phyloP scores from a whole-genome alignment of 2,888 invertebrate species.

The Pantelozetes paolii region DNA sequence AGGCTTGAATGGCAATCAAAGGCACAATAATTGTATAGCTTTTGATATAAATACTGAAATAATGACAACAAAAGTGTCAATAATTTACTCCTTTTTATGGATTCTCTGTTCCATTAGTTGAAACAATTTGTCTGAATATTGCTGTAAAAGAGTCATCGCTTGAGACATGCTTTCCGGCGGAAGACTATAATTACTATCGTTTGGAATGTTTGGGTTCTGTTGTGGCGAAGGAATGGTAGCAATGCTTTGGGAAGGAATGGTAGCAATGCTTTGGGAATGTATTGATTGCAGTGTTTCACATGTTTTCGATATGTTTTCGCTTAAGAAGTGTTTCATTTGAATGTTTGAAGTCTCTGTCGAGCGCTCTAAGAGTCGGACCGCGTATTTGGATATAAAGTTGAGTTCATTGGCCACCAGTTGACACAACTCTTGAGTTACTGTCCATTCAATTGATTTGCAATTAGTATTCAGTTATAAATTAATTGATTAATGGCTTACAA shows the following conservation, averaged over 20 bases:
- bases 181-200: constrained; percentile 21
- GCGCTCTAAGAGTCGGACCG: constrained; percentile 66
- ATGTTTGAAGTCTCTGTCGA: constrained; percentile 37
- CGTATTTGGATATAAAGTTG: constrained; percentile 62
- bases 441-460: neutral
- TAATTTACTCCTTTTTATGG: constrained; percentile 44
- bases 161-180: constrained; percentile 44
- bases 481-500: constrained; percentile 21
- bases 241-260: neutral
- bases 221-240: neutral
- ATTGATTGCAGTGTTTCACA: constrained; percentile 35
- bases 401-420: constrained; percentile 49
- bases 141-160: constrained; percentile 57
- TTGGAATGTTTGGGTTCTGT: neutral
- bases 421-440: constrained; percentile 49
- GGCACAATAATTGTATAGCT: neutral
- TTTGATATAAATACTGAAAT: neutral
- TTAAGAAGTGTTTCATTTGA: constrained; percentile 37
- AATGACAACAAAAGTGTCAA: neutral
- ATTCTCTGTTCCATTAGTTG: constrained; percentile 63
- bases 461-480: neutral
- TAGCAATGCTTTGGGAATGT: constrained; percentile 12
- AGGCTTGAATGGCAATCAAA: too few species aligned
- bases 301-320: constrained; percentile 40
- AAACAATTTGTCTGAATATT: constrained; percentile 61